phyloP scores from a whole-genome alignment of 2,113 vertebrate species.

The Aegypius monachus region DNA sequence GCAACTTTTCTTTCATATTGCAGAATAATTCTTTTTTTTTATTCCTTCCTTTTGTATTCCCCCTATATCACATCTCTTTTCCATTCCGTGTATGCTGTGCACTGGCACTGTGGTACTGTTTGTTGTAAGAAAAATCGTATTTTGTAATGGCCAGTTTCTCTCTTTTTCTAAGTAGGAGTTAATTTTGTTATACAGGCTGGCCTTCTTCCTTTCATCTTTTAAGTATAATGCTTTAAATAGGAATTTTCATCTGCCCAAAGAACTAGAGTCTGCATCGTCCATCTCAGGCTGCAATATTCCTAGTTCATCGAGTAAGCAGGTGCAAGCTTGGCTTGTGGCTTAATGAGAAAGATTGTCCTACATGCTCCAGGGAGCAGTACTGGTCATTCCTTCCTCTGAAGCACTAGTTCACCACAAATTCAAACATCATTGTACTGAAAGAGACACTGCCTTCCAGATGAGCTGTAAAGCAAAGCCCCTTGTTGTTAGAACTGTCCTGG shows the following conservation, averaged over 20 bases:
- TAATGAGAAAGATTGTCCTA: not conserved
- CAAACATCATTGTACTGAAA: not conserved
- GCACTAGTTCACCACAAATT: not conserved
- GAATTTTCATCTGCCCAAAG: not conserved
- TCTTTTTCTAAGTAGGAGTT: slow-evolving; percentile 5
- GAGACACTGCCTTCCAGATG: not conserved
- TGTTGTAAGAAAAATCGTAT: not conserved
- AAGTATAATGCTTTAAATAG: not conserved
- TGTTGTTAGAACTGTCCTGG: not conserved
- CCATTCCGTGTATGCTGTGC: not conserved
- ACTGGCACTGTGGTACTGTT: not conserved
- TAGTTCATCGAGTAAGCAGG: not conserved
- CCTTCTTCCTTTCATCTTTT: slow-evolving; percentile 34
- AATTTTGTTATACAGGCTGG: slow-evolving; percentile 40
- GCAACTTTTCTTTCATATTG: not conserved
- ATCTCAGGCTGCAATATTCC: not conserved
- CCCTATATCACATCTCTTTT: not conserved
- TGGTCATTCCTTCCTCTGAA: not conserved
- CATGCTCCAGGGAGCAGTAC: not conserved
- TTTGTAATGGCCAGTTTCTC: not conserved
- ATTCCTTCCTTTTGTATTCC: not conserved
- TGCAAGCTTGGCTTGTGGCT: not conserved
- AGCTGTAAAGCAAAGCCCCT: not conserved
- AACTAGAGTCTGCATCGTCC: not conserved
- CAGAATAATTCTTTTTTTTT: not conserved